These are phyloP conservation scores for Agrochola circellaris DNA, from an alignment of 2,888 invertebrate genomes.

Conservation along the genomic window DNA sequence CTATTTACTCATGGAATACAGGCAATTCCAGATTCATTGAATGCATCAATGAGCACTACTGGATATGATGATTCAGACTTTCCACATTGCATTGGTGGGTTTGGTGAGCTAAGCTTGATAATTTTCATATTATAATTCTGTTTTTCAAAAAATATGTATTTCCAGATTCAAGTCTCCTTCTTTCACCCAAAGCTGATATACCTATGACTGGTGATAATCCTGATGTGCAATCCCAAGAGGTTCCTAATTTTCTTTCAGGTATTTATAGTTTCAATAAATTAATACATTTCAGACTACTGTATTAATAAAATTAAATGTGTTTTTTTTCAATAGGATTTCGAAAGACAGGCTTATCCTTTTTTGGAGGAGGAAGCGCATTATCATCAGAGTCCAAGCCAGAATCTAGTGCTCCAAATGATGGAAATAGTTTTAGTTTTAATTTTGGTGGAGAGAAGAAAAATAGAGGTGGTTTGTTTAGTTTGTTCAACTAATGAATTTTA, in stretches of 20 bases:
- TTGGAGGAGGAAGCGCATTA: conserved; percentile 75
- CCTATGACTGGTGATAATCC: conserved; percentile 70
- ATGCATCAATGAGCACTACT: conserved; percentile 82
- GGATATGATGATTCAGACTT: conserved; percentile 82
- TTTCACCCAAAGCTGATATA: conserved; percentile 85
- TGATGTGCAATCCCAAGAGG: conserved; percentile 78
- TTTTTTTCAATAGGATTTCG: conserved; percentile 79
- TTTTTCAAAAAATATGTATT: conserved; percentile 25
- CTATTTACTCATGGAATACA: conserved; percentile 78
- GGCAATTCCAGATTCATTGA: conserved; percentile 79
- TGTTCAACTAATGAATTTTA: conserved; percentile 73
- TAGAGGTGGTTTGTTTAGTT: conserved; percentile 83
- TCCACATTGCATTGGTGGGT: conserved; percentile 81
- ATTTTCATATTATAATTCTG: background rate
- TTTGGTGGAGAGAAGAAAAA: conserved; percentile 83
- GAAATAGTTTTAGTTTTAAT: conserved; percentile 81
- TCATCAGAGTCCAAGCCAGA: conserved; percentile 73
- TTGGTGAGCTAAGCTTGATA: background rate
- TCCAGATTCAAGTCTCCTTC: conserved; percentile 83
- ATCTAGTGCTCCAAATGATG: conserved; percentile 68
- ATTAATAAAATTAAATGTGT: background rate
- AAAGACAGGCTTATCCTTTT: conserved; percentile 82
- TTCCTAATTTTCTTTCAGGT: conserved; percentile 85
- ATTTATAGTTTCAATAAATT: conserved; percentile 20
- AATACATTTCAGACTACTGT: background rate